phyloP scores from a whole-genome alignment of 2,797 vertebrate species.

The Lacerta bilineata region DNA sequence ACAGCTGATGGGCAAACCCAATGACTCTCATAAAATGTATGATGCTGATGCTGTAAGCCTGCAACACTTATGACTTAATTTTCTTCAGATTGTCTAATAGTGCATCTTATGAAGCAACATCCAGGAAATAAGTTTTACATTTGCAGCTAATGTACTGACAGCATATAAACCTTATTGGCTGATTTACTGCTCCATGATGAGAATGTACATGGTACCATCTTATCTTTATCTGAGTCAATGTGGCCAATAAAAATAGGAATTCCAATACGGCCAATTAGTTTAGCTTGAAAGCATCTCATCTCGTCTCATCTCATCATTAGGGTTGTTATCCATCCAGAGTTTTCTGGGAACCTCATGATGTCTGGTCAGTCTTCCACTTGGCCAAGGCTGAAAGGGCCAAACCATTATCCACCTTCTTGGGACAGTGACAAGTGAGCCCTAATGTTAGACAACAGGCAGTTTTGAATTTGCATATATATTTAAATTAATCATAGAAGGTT shows the following conservation, averaged over 20 bases:
- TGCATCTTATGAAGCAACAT: slow-evolving; percentile 40
- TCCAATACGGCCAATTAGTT: slow-evolving; percentile 37
- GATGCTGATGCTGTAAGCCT: slow-evolving; percentile 7
- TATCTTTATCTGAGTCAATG: slow-evolving; percentile 45
- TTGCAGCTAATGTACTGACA: slow-evolving; percentile 41
- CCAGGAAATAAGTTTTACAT: slow-evolving; percentile 50
- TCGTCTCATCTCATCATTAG: slow-evolving; percentile 3
- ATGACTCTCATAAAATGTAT: slow-evolving; percentile 21
- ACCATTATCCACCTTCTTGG: background rate
- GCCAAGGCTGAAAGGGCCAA: background rate
- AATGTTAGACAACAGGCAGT: background rate
- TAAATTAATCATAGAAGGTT: background rate
- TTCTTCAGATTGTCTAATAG: slow-evolving; percentile 37
- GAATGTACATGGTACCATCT: slow-evolving; percentile 31
- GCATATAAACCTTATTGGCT: slow-evolving; percentile 43
- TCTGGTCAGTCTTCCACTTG: background rate
- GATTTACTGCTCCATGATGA: slow-evolving; percentile 43
- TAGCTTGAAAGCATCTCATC: slow-evolving; percentile 44
- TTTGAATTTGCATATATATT: background rate
- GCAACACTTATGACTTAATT: slow-evolving; percentile 35
- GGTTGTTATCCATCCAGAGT: background rate
- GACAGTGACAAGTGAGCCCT: background rate
- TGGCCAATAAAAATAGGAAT: slow-evolving; percentile 44
- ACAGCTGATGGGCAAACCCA: slow-evolving; percentile 7
- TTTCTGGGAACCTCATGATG: slow-evolving; percentile 15